Evolutionary conservation across 2,888 invertebrate genomes (phyloP).

Genomic region (Smittia sp.): DNA sequence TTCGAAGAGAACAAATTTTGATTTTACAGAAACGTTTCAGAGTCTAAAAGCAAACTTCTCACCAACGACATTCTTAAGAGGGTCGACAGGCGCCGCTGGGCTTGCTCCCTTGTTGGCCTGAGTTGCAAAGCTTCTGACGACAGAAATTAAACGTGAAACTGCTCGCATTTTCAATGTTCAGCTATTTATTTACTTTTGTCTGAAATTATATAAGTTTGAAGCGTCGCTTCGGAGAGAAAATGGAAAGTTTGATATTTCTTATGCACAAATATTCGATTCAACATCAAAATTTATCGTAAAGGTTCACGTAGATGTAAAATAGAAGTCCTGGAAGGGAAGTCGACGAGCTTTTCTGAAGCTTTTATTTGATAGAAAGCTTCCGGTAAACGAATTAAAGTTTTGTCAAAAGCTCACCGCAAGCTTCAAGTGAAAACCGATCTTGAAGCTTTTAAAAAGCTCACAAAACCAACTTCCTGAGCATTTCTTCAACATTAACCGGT

Average conservation of each 20-base stretch:
- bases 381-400: too few relatives aligned
- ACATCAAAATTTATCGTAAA: too few relatives aligned
- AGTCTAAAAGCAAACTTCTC: not conserved
- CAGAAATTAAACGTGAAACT: not conserved
- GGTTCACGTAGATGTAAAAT: too few relatives aligned
- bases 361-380: too few relatives aligned
- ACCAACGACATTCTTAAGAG: slow-evolving; percentile 31
- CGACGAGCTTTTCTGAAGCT: too few relatives aligned
- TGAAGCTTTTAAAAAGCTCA: too few relatives aligned
- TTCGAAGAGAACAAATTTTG: too few relatives aligned
- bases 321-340: too few relatives aligned
- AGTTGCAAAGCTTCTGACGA: not conserved
- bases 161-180: not conserved
- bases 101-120: not conserved
- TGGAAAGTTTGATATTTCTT: not conserved
- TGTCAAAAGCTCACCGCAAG: too few relatives aligned
- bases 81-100: slow-evolving; percentile 6
- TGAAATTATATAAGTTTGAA: not conserved
- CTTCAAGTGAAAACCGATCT: too few relatives aligned
- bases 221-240: not conserved
- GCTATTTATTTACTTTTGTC: not conserved
- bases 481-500: too few relatives aligned
- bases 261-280: not conserved
- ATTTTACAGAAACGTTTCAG: not conserved
- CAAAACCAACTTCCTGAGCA: too few relatives aligned